These are phyloP conservation scores for Noturus placidus DNA, from an alignment of 2,113 vertebrate species.

Conservation along the genomic window DNA sequence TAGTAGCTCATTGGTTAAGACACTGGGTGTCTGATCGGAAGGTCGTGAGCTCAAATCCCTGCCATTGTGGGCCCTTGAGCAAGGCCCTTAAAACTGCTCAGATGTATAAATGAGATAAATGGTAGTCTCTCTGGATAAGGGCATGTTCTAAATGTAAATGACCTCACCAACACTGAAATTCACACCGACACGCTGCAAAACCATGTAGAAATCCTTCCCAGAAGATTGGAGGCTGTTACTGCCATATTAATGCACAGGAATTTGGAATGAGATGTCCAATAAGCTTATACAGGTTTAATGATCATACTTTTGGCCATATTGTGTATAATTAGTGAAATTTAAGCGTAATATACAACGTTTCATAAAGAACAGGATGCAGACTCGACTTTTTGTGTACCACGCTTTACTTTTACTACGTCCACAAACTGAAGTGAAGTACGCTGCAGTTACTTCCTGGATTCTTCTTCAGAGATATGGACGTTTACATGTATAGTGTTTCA, in stretches of 20 bases:
- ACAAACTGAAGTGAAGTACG: neutral
- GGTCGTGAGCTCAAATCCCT: too few relatives aligned
- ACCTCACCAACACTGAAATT: neutral
- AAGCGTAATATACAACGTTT: neutral
- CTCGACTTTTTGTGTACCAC: neutral
- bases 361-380: neutral
- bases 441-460: neutral
- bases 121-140: too few relatives aligned
- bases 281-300: neutral
- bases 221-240: neutral
- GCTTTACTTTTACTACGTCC: neutral
- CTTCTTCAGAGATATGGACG: neutral
- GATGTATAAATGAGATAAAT: too few relatives aligned
- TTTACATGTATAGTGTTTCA: neutral
- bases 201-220: neutral
- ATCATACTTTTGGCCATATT: neutral
- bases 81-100: too few relatives aligned
- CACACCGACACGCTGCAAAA: neutral
- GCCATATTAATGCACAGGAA: neutral
- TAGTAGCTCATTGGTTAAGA: too few relatives aligned
- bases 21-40: too few relatives aligned
- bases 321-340: neutral
- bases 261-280: neutral
- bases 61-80: too few relatives aligned
- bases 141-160: too few relatives aligned